These are phyloP conservation scores for Hybognathus amarus DNA, from an alignment of 2,797 vertebrate species.

Conservation along the genomic window DNA sequence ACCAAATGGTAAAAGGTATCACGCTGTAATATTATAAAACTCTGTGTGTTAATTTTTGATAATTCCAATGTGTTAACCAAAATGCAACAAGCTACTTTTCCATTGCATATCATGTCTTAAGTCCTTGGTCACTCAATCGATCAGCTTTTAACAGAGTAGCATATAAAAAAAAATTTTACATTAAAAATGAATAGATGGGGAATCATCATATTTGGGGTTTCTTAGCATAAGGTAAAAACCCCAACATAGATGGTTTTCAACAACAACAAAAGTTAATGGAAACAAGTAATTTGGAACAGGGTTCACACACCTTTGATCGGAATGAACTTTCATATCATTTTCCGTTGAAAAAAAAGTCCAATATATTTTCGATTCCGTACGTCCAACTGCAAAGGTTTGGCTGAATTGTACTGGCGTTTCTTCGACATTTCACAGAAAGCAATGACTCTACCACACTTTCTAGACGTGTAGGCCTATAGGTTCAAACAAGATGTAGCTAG, in stretches of 20 bases:
- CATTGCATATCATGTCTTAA: too few species aligned
- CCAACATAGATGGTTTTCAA: neutral
- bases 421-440: neutral
- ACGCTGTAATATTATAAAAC: too few species aligned
- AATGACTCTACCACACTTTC: neutral
- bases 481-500: neutral
- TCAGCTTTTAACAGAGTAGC: too few species aligned
- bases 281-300: neutral
- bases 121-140: too few species aligned
- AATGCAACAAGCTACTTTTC: too few species aligned
- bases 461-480: neutral
- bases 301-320: neutral
- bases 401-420: neutral
- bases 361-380: neutral
- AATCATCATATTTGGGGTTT: neutral
- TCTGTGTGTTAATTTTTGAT: too few species aligned
- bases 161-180: too few species aligned
- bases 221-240: neutral
- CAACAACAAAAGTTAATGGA: neutral
- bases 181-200: neutral
- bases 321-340: neutral
- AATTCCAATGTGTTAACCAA: too few species aligned
- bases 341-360: neutral
- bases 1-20: too few species aligned
- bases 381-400: neutral